Conservation (phyloP, 2,797 vertebrate species). For the Gouania willdenowi region DNA sequence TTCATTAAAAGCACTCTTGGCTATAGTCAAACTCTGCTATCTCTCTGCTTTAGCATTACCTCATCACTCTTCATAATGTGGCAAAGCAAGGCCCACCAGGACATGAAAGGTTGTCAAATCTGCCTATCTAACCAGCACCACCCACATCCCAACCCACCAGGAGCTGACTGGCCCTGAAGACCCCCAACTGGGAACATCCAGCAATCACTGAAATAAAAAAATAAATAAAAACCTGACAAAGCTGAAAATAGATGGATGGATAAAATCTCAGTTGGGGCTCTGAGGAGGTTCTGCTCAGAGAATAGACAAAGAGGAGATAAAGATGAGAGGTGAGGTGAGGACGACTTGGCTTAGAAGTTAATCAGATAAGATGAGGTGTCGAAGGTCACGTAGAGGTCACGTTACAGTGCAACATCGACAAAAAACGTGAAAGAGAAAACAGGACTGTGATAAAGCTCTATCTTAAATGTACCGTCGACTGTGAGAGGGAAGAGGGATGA, state of each 20-base stretch:
- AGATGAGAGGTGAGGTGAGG: conserved; percentile 22
- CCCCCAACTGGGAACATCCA: conserved; percentile 34
- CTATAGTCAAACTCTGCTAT: not conserved
- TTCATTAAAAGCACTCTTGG: not conserved
- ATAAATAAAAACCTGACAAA: not conserved
- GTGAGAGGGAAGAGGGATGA: conserved; percentile 12
- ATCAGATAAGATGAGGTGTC: no score
- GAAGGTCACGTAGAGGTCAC: no score
- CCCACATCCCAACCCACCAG: conserved; percentile 15
- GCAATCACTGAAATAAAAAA: conserved; percentile 2
- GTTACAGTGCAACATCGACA: no score
- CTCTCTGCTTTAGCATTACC: not conserved
- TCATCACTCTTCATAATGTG: not conserved
- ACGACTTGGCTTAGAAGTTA: no score
- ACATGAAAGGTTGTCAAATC: conserved; percentile 16
- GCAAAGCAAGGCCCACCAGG: not conserved
- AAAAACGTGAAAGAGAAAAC: no score
- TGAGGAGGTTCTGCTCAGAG: conserved; percentile 3
- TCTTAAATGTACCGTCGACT: not conserved
- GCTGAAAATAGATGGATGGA: conserved; percentile 20
- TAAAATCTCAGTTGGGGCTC: conserved; percentile 21
- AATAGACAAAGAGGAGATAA: conserved; percentile 2
- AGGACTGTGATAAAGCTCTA: no score
- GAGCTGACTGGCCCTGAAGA: conserved; percentile 33
- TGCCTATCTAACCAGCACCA: conserved; percentile 10